Base-by-base conservation (phyloP, 2,113 vertebrate genomes). In the Rhinopithecus roxellana region DNA sequence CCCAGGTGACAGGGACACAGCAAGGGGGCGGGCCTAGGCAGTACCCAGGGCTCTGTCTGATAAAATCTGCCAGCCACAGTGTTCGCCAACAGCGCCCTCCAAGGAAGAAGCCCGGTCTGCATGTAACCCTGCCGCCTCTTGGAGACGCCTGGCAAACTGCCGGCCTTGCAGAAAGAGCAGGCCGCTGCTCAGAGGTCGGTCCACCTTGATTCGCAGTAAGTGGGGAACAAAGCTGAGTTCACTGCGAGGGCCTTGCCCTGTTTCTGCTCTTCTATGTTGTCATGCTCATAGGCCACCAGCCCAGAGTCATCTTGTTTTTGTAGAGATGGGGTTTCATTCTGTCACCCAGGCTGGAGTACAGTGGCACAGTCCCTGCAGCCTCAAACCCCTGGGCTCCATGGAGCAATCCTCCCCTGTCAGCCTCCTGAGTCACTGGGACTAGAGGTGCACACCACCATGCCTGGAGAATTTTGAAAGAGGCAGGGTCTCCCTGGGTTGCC, bases 11-110 rank as follows among this genome's bases (percentile, higher is more conserved):
- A 22, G 23, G 40, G 72, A 12, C 7, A 69, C 67, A 69, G 67
- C 1, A 2, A n/a, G 17, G 5, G 25, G 32, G 40, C 2, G 13
- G 35, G 14, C 2, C 3, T 2, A 7, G 78, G 38, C 13, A 0
- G 3, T 8, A 8, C 14, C 22, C 1, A 12, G 48, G 45, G 70
- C 6, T 18, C 4, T 1, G 8, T 8, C 14, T 5, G 16, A 38
- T 12, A 8, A 38, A 32, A 8, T 38, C 40, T 16, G 67, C 57
- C 2, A 2, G 57, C 43, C 2, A 16, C 17, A 12, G 59, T 43
- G 5, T 40, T 1, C 0, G 2, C 40, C 27, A 30, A 35, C 52
- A 3, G n/a, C 7, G 11, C 43, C 79, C 13, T 48, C 32, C 8
- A 17, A 12, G 70, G 43, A 16, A 50, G 45, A 85, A 50, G 45